Percentiles rank a stretch among this genome's conserved stretches.
These are phyloP conservation scores for Mirza zaza DNA, from an alignment of 2,113 vertebrate species.

Conservation along the genomic window DNA sequence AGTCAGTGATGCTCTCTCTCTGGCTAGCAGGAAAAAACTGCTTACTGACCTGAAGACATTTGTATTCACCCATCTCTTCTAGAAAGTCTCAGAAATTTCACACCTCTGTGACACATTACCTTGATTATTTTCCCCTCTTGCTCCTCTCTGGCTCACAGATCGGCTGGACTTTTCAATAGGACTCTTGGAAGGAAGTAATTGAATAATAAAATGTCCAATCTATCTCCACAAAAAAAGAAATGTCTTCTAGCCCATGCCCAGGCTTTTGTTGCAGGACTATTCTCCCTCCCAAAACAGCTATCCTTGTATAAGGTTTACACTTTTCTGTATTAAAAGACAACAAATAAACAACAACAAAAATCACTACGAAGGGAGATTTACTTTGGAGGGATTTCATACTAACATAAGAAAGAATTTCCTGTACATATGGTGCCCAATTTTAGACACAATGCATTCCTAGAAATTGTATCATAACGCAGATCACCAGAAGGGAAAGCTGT, in stretches of 20 bases:
- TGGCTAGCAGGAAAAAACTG: neutral
- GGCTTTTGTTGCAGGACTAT: neutral
- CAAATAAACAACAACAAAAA: constrained; percentile 4
- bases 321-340: neutral
- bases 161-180: neutral
- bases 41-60: neutral
- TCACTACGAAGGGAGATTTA: constrained; percentile 14
- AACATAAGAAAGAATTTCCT: constrained; percentile 75
- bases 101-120: neutral
- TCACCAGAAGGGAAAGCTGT: constrained; percentile 64
- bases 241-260: neutral
- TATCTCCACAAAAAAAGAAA: neutral
- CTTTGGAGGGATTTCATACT: constrained; percentile 63
- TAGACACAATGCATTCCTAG: constrained; percentile 76
- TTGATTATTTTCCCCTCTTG: neutral
- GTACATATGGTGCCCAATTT: constrained; percentile 74
- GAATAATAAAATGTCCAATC: neutral
- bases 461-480: constrained; percentile 68
- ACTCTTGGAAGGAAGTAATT: neutral
- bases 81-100: constrained; percentile 24
- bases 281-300: neutral
- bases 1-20: neutral
- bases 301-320: neutral
- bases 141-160: neutral
- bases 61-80: constrained; percentile 9